phyloP scores from a whole-genome alignment of 2,797 vertebrate species.

The Furcifer pardalis region DNA sequence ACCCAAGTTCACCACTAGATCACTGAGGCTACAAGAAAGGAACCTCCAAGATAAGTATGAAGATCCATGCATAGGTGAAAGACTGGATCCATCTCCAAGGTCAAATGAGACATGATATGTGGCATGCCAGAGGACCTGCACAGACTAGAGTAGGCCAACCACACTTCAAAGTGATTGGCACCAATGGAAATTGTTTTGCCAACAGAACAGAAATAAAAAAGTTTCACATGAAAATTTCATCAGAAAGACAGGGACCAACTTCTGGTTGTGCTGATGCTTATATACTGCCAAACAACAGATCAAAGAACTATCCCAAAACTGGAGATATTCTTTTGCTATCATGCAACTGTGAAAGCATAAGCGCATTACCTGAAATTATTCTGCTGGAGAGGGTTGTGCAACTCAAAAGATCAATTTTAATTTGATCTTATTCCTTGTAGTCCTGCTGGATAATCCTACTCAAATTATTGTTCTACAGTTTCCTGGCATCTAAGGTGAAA shows the following conservation, averaged over 20 bases:
- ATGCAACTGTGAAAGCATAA: neutral
- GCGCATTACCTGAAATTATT: constrained; percentile 19
- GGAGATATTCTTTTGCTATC: neutral
- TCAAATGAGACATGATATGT: too few species aligned
- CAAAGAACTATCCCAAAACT: neutral
- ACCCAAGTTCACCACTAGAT: neutral
- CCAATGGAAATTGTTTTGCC: neutral
- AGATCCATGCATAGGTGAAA: too few species aligned
- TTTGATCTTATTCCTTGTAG: neutral
- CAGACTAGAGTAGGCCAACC: neutral
- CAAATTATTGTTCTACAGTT: constrained; percentile 36
- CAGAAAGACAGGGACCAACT: neutral
- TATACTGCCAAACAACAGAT: neutral
- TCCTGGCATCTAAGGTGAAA: constrained; percentile 25
- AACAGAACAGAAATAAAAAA: neutral
- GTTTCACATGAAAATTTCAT: neutral
- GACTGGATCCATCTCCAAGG: too few species aligned
- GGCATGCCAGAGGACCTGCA: neutral
- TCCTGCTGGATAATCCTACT: constrained; percentile 17
- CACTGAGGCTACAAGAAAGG: neutral
- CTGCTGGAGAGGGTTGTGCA: neutral
- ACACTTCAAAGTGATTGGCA: neutral
- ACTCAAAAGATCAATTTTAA: constrained; percentile 31
- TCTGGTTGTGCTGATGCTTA: neutral
- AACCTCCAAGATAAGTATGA: too few species aligned